Percentiles rank a stretch among this genome's conserved stretches.
These are phyloP conservation scores for Alosa alosa DNA, from an alignment of 2,113 vertebrate species.

Conservation along the genomic window DNA sequence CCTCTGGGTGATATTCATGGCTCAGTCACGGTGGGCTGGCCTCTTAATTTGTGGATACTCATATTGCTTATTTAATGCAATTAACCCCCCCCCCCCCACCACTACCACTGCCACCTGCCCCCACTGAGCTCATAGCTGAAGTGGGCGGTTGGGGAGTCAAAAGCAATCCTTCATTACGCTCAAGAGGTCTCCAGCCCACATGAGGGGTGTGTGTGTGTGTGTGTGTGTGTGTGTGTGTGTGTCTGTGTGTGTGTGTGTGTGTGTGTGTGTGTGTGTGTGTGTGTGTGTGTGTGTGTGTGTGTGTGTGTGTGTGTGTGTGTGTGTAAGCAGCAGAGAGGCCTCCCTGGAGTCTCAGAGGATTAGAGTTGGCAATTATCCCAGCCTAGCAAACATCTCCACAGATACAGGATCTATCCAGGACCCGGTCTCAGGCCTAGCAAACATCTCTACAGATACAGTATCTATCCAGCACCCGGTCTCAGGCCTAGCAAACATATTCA, in stretches of 20 bases:
- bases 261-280: conserved; percentile 31
- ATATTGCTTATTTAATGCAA: conserved; percentile 62
- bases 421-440: background rate
- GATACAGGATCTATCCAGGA: background rate
- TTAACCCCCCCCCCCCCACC: conserved; percentile 45
- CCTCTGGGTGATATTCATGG: background rate
- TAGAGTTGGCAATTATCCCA: background rate
- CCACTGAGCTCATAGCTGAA: conserved; percentile 57
- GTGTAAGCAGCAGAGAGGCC: background rate
- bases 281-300: background rate
- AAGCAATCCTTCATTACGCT: conserved; percentile 35
- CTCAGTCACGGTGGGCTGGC: conserved; percentile 17
- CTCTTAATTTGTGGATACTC: conserved; percentile 49
- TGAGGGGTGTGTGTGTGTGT: conserved; percentile 66
- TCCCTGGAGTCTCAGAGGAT: background rate
- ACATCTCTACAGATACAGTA: too few species aligned
- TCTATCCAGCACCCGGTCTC: background rate
- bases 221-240: background rate
- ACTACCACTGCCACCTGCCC: background rate
- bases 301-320: background rate
- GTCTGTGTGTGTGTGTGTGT: conserved; percentile 30
- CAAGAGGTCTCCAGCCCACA: conserved; percentile 58
- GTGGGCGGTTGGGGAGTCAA: conserved; percentile 30
- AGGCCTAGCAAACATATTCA: background rate
- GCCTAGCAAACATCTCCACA: background rate